These are phyloP conservation scores for Cyclura pinguis DNA, from an alignment of 2,797 vertebrate species.

Conservation along the genomic window DNA sequence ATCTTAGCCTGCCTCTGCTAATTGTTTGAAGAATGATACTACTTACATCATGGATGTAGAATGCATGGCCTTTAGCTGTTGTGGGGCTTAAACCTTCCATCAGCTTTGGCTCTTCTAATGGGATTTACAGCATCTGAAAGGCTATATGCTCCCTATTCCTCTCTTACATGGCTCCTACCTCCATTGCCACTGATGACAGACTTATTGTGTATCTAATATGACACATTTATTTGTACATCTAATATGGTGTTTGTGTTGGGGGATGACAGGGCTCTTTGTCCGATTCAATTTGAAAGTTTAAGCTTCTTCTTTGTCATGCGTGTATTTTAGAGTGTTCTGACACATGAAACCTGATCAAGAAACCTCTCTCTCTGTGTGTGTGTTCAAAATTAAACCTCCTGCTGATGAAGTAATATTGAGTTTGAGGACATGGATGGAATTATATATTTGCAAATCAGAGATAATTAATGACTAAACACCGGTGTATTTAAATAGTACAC, in stretches of 20 bases:
- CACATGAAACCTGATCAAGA: not conserved
- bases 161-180: not conserved
- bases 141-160: too few relatives aligned
- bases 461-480: rapidly evolving
- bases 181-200: not conserved
- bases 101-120: not conserved
- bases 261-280: not conserved
- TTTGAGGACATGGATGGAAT: not conserved
- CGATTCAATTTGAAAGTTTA: not conserved
- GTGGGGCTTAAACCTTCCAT: too few relatives aligned
- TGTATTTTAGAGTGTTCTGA: not conserved
- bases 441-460: not conserved
- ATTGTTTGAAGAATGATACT: not conserved
- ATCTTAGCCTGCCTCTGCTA: not conserved
- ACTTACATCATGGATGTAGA: too few relatives aligned
- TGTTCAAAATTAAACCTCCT: too few relatives aligned
- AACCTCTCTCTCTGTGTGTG: too few relatives aligned
- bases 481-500: not conserved
- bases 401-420: not conserved
- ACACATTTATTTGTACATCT: not conserved
- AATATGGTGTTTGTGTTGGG: not conserved
- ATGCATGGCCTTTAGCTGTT: too few relatives aligned
- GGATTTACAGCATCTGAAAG: not conserved
- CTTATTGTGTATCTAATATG: not conserved
- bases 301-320: not conserved